Evolutionary conservation across 1,140 invertebrate species (phyloP).

Genomic region (Heliconius congener): DNA sequence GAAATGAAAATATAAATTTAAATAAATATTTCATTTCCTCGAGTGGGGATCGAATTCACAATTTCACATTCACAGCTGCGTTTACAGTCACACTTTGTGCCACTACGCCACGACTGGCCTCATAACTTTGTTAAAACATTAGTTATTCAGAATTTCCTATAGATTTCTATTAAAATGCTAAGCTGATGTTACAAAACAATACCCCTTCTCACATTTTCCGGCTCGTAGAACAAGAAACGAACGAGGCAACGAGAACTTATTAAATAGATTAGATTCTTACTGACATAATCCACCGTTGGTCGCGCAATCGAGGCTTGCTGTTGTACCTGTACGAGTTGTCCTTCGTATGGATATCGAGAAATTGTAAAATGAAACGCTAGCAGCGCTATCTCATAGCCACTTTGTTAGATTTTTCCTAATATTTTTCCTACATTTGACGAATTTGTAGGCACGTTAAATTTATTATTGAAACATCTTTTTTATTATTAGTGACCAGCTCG

Average conservation of each 20-base stretch:
- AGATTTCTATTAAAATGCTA: background rate
- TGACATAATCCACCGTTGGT: background rate
- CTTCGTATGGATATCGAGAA: background rate
- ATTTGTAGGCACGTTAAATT: no score
- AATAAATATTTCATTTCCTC: no score
- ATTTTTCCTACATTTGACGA: no score
- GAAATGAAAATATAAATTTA: no score
- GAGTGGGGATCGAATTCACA: no score
- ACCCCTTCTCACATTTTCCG: background rate
- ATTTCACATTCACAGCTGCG: no score
- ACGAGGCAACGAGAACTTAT: background rate
- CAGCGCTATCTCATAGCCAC: background rate
- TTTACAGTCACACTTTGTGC: no score
- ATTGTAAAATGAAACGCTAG: background rate
- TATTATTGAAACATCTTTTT: no score
- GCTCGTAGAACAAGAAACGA: background rate
- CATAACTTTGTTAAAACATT: background rate
- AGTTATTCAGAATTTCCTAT: constrained; percentile 2
- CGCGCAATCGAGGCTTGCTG: background rate
- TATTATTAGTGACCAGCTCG: no score
- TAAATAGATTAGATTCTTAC: constrained; percentile 4
- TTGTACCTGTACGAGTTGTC: background rate
- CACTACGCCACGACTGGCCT: no score
- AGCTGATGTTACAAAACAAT: background rate
- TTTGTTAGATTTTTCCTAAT: no score